Evolutionary conservation across 2,888 invertebrate genomes (phyloP).

Genomic region (Linyphia triangularis): DNA sequence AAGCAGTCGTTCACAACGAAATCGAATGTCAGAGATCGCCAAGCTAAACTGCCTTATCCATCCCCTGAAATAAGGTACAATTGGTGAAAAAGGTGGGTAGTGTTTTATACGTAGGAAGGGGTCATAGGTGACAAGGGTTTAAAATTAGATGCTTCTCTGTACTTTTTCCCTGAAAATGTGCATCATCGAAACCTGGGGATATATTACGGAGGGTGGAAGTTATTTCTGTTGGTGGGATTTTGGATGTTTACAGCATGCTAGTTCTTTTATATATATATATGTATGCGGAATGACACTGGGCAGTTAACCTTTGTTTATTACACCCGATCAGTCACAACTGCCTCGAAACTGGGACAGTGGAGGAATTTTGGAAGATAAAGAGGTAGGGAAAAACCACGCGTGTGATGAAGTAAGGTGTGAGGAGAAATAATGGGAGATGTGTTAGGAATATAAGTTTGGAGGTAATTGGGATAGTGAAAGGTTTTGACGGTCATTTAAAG

Average conservation of each 20-base stretch:
- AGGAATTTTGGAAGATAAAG: neutral
- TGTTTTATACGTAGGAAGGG: neutral
- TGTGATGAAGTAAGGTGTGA: too few species aligned
- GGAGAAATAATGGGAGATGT: too few species aligned
- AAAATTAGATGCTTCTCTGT: constrained; percentile 18
- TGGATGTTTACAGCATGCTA: neutral
- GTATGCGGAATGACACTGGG: neutral
- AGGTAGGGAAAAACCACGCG: too few species aligned
- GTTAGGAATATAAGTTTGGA: too few species aligned
- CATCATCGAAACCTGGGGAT: neutral
- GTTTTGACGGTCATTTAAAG: too few species aligned
- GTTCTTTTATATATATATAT: too few species aligned
- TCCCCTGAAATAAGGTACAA: neutral
- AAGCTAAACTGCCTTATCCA: too few species aligned
- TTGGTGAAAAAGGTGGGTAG: neutral
- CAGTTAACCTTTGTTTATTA: neutral
- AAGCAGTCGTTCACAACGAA: too few species aligned
- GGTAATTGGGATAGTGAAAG: too few species aligned
- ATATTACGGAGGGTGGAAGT: neutral
- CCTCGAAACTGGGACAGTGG: neutral
- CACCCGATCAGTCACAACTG: neutral
- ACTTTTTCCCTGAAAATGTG: constrained; percentile 4
- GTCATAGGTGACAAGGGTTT: constrained; percentile 9
- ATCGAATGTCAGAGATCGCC: too few species aligned
- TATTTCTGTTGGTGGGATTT: neutral